Evolutionary conservation across 2,113 vertebrate species (phyloP).

Genomic region (Oenanthe melanoleuca): DNA sequence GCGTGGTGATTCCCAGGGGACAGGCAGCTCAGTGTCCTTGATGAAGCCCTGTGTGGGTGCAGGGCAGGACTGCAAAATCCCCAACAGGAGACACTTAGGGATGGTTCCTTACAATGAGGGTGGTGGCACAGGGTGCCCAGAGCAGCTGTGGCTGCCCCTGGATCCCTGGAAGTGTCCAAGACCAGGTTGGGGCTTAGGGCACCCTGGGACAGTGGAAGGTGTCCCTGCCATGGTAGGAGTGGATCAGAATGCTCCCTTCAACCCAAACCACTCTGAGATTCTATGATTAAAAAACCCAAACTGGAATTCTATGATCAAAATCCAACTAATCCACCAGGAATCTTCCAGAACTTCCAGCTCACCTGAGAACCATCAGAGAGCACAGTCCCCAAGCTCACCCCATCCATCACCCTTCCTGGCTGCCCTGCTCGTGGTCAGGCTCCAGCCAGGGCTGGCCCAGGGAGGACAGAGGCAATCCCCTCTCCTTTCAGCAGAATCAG

Average conservation of each 20-base stretch:
- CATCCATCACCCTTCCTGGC: not conserved
- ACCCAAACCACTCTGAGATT: not conserved
- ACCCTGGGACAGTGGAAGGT: accelerated
- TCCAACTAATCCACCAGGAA: not conserved
- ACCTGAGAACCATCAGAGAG: not conserved
- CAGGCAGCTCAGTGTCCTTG: not conserved
- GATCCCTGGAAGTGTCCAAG: not conserved
- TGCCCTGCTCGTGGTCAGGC: not conserved
- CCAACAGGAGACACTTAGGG: not conserved
- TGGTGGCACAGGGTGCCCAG: not conserved
- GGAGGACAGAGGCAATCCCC: not conserved
- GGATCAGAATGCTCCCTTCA: not conserved
- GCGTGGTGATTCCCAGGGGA: not conserved
- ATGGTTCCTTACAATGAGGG: not conserved
- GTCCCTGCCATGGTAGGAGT: not conserved
- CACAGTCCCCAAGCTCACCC: accelerated
- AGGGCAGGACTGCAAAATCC: not conserved
- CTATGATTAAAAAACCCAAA: not conserved
- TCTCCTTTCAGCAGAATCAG: not conserved
- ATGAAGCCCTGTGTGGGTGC: not conserved
- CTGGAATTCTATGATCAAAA: not conserved
- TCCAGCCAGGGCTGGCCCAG: not conserved
- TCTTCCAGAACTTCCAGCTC: not conserved
- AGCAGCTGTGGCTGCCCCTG: not conserved
- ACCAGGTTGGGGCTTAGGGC: not conserved